Conservation (phyloP, 2,797 vertebrate species). For the Pitangus sulphuratus region DNA sequence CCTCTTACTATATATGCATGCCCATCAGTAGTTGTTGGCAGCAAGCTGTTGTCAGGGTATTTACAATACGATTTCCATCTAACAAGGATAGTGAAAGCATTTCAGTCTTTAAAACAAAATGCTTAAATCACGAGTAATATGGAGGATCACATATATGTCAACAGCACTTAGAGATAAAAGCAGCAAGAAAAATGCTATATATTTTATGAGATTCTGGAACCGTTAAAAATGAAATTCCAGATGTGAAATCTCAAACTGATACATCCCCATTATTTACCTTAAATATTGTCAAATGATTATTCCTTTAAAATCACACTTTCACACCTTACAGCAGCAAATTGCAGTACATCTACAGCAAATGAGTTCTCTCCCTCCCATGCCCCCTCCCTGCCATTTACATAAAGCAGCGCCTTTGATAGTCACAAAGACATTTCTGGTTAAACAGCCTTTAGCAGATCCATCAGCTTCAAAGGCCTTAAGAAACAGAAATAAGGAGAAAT, state of each 20-base stretch:
- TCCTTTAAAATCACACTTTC: constrained; percentile 70
- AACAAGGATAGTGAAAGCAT: constrained; percentile 9
- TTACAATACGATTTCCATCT: neutral
- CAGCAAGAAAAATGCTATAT: neutral
- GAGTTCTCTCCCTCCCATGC: constrained; percentile 66
- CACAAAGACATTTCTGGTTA: constrained; percentile 75
- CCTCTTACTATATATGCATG: neutral
- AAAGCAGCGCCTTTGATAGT: constrained; percentile 75
- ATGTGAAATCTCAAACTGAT: constrained; percentile 46
- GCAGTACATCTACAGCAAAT: constrained; percentile 65
- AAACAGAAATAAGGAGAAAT: constrained; percentile 62
- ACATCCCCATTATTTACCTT: constrained; percentile 67
- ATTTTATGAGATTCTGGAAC: neutral
- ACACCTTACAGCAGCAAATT: constrained; percentile 67
- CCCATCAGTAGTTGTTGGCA: neutral
- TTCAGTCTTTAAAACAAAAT: constrained; percentile 25
- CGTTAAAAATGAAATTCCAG: constrained; percentile 14
- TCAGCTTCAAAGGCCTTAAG: constrained; percentile 67
- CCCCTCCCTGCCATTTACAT: constrained; percentile 73
- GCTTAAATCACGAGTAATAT: neutral
- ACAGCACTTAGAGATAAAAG: constrained; percentile 33
- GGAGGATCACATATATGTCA: constrained; percentile 35
- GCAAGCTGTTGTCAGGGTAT: constrained; percentile 9
- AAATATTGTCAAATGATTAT: constrained; percentile 68
- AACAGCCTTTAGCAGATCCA: constrained; percentile 52